Evolutionary conservation across 2,888 invertebrate species (phyloP).

Genomic region (Arge pagana): DNA sequence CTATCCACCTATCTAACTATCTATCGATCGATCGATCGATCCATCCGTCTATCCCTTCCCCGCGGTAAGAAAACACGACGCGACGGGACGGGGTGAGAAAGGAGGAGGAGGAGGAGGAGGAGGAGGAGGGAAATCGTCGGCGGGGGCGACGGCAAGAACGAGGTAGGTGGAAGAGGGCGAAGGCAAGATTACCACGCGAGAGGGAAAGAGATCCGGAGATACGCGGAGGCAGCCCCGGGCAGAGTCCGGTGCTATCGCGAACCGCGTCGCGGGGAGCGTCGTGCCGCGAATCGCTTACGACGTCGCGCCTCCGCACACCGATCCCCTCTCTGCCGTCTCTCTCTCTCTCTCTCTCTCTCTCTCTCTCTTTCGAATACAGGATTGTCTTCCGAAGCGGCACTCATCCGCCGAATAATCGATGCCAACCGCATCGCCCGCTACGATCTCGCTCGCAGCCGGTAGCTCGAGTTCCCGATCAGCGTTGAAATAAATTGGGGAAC

Average conservation of each 20-base stretch:
- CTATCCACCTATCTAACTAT: no score
- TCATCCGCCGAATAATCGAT: background rate
- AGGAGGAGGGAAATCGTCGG: slow-evolving; percentile 25
- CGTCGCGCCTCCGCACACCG: slow-evolving; percentile 35
- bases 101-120: slow-evolving; percentile 19
- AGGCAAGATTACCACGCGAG: no score
- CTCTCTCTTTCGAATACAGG: slow-evolving; percentile 23
- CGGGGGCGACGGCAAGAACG: no score
- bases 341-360: slow-evolving; percentile 12
- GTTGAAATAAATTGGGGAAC: no score
- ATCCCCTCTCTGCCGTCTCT: slow-evolving; percentile 8
- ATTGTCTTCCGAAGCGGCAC: no score
- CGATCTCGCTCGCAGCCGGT: background rate
- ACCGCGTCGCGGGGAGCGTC: slow-evolving; percentile 33
- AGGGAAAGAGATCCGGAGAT: no score
- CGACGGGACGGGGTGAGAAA: slow-evolving; percentile 10
- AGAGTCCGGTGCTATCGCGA: slow-evolving; percentile 32
- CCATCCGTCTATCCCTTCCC: no score
- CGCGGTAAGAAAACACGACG: no score
- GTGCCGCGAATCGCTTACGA: slow-evolving; percentile 48
- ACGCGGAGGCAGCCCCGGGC: slow-evolving; percentile 21
- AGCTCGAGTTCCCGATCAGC: no score
- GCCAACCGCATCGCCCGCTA: background rate
- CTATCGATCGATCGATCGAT: no score
- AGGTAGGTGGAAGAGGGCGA: no score